phyloP scores from a whole-genome alignment of 2,888 invertebrate species.

The Phymatocera aterrima region DNA sequence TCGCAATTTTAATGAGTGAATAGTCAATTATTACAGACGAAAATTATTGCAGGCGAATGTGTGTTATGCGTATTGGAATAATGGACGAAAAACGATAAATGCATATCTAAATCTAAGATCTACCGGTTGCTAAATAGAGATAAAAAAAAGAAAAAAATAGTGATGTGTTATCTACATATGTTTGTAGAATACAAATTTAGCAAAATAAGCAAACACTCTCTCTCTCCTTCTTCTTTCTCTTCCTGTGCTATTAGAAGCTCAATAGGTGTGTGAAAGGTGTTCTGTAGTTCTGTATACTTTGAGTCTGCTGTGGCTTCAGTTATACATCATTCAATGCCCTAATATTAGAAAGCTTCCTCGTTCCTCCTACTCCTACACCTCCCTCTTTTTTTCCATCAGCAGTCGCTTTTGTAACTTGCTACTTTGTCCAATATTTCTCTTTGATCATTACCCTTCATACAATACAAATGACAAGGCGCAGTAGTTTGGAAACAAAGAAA shows the following conservation, averaged over 20 bases:
- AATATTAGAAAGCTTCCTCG: constrained; percentile 8
- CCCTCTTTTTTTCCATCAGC: not conserved
- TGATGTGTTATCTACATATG: not conserved
- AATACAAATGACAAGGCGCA: constrained; percentile 31
- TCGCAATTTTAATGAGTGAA: constrained; percentile 2
- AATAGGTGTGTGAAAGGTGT: constrained; percentile 45
- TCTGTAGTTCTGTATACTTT: constrained; percentile 47
- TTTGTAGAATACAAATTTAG: constrained; percentile 1
- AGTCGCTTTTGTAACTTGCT: constrained; percentile 12
- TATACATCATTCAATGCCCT: constrained; percentile 47
- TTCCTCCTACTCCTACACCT: not conserved
- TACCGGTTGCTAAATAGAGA: constrained; percentile 34
- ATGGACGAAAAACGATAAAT: constrained; percentile 35
- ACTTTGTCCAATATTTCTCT: constrained; percentile 23
- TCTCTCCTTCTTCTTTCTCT: too few relatives aligned
- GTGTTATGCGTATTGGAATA: constrained; percentile 46
- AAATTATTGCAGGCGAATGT: not conserved
- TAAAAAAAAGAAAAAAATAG: constrained; percentile 21
- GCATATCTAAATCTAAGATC: constrained; percentile 20
- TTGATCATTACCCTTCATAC: constrained; percentile 17
- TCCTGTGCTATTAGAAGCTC: constrained; percentile 49
- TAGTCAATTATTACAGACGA: not conserved
- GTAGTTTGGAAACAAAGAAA: not conserved
- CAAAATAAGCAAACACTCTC: constrained; percentile 56
- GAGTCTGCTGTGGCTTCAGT: constrained; percentile 59